Evolutionary conservation across 2,113 vertebrate species (phyloP), one percentile per base, ranked within the genome.

Genomic region (Neoarius graeffei): DNA sequence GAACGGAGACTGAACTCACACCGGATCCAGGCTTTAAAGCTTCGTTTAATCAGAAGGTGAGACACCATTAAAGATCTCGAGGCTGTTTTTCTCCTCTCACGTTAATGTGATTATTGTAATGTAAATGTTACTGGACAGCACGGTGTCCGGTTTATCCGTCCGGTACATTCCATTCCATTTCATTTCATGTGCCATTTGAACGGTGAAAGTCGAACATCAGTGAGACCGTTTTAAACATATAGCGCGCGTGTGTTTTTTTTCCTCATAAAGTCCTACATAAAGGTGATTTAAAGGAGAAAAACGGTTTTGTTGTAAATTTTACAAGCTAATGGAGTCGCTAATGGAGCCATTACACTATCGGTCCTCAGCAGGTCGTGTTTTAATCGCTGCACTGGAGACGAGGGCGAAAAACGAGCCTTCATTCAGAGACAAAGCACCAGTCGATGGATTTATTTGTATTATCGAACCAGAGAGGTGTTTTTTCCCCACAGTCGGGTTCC

Each of bases 311-410:
- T 42, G 42, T 3, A 0, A 42, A 42, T 42, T 42, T 4, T 42
- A 42, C 42, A 42, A 35, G n/a, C n/a, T n/a, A n/a, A n/a, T n/a
- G n/a, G 35, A 35, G 35, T 35, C 35, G 57, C 35, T 66, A 60
- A 81, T 60, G 80, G 57, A 83, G 81, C 59, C 80, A 23, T 60
- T 42, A 14, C 15, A 25, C 11, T 54, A 0, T 48, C 69, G 23
- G 71, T 23, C 23, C 71, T 77, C 50, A 42, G 59, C 14, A 69
- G 7, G 27, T 23, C 86, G 19, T 13, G 56, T 59, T 50, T 60
- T 27, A 60, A n/a, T 2, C 14, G 23, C 67, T 87, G 86, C 80
- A 83, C 80, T 50, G 30, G 86, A 17, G n/a, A 23, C 23, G 17
- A 25, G 7, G 15, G 35, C 11, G 7, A 59, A 48, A 54, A 14